Evolutionary conservation across 2,797 vertebrate genomes (phyloP), one percentile per base, ranked within the genome.

Genomic region (Pagetopsis macropterus): DNA sequence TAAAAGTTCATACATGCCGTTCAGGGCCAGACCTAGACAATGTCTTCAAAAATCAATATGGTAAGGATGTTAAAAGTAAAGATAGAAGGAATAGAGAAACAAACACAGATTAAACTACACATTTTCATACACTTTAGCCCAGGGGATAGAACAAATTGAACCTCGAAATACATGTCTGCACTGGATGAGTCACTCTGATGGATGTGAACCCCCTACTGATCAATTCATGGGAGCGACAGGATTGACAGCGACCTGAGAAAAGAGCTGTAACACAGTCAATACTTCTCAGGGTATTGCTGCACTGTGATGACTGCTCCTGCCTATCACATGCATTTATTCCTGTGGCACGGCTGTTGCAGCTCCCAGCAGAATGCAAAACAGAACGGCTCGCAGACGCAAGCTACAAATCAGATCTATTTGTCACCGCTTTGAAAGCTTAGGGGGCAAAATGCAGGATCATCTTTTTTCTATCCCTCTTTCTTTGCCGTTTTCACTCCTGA

Each of bases 401-500:
- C 84, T 64, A 64, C 68, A 69, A 63, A 78, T 75, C 68, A 65
- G 46, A 82, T 86, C 86, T 88, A 90, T 93, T 88, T 87, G 86
- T 91, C 88, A 91, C 78, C 65, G 43, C 76, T 91, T 82, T 85
- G 74, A 88, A 85, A 59, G 88, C 86, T 75, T 76, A 49, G 63
- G 79, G 65, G 56, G 73, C 74, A 88, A 93, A 92, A 88, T 85
- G 87, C 85, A 81, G 72, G 70, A 90, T 92, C 89, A 90, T 93
- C 89, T 89, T 83, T 90, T 89, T 83, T 84, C 71, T 46, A 74
- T 72, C 72, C 46, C 70, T 84, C 75, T 85, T 78, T 90, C 79
- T 83, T 81, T 84, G 70, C 80, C 79, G 78, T 89, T 91, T 89
- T 91, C 83, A 65, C 80, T 80, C 72, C 73, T 69, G 78, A 90